Conservation (phyloP, 2,113 vertebrate genomes). For the Cyanoramphus novaezelandiae region DNA sequence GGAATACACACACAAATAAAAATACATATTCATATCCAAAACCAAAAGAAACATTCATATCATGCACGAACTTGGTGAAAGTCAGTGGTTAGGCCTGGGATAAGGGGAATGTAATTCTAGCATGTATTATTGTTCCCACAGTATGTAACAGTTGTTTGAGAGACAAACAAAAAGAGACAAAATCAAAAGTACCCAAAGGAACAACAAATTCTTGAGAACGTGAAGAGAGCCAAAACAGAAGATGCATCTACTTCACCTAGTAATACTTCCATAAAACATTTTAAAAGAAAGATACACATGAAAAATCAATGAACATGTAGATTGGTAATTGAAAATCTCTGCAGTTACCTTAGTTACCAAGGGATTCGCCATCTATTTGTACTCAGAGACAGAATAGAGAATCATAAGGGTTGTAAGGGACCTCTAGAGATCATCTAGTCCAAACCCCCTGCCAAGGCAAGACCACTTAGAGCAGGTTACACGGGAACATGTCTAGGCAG, state of each 20-base stretch:
- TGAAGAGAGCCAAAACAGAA: conserved; percentile 19
- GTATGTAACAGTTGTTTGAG: background rate
- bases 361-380: conserved; percentile 17
- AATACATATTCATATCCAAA: background rate
- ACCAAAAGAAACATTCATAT: background rate
- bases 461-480: background rate
- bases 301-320: conserved; percentile 16
- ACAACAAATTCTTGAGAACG: conserved; percentile 37
- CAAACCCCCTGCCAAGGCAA: background rate
- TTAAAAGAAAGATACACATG: conserved; percentile 34
- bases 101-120: background rate
- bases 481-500: background rate
- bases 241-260: conserved; percentile 23
- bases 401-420: background rate
- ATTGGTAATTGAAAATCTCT: conserved; percentile 51
- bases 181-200: conserved; percentile 48
- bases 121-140: background rate
- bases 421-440: background rate
- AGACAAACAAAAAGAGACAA: background rate
- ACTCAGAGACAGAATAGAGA: background rate
- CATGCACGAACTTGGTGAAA: background rate
- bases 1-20: background rate
- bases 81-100: background rate
- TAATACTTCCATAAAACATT: background rate
- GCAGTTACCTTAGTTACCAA: conserved; percentile 20